Evolutionary conservation across 2,113 vertebrate species (phyloP).

Genomic region (Percina caprodes): DNA sequence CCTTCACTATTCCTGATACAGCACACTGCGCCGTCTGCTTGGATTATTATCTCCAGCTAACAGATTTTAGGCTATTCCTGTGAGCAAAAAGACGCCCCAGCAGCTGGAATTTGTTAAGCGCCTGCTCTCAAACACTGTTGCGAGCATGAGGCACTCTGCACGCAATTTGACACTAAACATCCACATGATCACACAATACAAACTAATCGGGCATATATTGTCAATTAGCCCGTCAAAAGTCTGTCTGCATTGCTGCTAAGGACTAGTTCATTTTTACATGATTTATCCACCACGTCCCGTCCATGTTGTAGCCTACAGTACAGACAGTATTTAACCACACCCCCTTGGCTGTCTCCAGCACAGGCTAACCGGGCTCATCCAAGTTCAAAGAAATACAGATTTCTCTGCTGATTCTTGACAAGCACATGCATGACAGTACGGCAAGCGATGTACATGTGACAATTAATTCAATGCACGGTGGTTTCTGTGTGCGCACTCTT

Average conservation of each 20-base stretch:
- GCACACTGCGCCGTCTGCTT: constrained; percentile 36
- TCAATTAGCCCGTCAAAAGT: constrained; percentile 65
- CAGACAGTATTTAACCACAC: constrained; percentile 91
- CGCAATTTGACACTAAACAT: constrained; percentile 3
- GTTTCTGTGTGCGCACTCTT: constrained; percentile 42
- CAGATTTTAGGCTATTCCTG: constrained; percentile 47
- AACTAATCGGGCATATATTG: background rate
- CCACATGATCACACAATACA: constrained; percentile 1
- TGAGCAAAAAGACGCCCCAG: constrained; percentile 58
- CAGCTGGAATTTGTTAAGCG: constrained; percentile 67
- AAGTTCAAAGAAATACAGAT: constrained; percentile 86
- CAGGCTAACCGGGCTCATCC: constrained; percentile 79
- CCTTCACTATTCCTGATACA: constrained; percentile 27
- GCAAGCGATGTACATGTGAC: constrained; percentile 20
- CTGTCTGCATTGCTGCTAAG: constrained; percentile 6
- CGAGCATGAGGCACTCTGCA: constrained; percentile 21
- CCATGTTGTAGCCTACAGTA: constrained; percentile 89
- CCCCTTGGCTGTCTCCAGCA: constrained; percentile 87
- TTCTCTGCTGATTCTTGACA: constrained; percentile 45
- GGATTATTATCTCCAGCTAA: constrained; percentile 40
- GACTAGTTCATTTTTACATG: constrained; percentile 32
- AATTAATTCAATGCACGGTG: constrained; percentile 43
- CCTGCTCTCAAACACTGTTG: constrained; percentile 41
- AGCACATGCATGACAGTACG: constrained; percentile 12
- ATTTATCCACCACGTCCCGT: constrained; percentile 83